Percentiles rank a stretch among this genome's conserved stretches.
Evolutionary conservation across 2,888 invertebrate genomes (phyloP).

Genomic region (Oscheius sp.): DNA sequence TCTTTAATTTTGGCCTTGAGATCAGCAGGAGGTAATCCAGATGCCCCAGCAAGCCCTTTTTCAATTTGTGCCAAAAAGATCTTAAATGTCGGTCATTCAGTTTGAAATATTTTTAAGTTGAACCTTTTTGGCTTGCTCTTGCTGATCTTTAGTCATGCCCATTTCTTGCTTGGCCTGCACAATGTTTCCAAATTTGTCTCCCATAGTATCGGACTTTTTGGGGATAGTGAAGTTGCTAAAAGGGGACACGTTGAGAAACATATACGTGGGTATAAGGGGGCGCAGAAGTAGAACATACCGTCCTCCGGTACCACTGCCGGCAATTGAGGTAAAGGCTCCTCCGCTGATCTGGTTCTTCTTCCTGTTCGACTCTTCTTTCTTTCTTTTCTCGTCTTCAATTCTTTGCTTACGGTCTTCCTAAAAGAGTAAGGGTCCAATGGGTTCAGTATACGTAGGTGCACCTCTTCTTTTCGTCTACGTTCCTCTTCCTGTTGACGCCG

Average conservation of each 20-base stretch:
- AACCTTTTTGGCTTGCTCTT: conserved; percentile 89
- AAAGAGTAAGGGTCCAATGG: background rate
- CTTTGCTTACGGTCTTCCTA: conserved; percentile 65
- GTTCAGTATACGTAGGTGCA: background rate
- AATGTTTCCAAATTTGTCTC: conserved; percentile 79
- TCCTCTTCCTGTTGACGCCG: conserved; percentile 68
- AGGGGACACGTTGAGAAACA: background rate
- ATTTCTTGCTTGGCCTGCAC: conserved; percentile 93
- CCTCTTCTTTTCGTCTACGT: conserved; percentile 66
- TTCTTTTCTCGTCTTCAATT: conserved; percentile 63
- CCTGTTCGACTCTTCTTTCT: conserved; percentile 66
- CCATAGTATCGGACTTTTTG: conserved; percentile 60
- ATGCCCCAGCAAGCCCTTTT: conserved; percentile 50
- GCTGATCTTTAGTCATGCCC: conserved; percentile 98
- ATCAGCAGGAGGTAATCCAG: conserved; percentile 54
- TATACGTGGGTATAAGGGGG: no score
- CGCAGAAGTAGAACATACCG: conserved; percentile 29
- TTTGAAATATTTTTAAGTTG: background rate
- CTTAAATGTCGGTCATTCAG: conserved; percentile 27
- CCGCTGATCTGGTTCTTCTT: conserved; percentile 56
- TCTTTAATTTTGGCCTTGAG: conserved; percentile 69
- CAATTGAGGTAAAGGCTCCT: conserved; percentile 43
- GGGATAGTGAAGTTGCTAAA: conserved; percentile 59
- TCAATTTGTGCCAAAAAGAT: conserved; percentile 51
- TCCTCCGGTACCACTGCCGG: conserved; percentile 20